phyloP scores from a whole-genome alignment of 2,797 vertebrate genomes.

The Macropus fuliginosus region DNA sequence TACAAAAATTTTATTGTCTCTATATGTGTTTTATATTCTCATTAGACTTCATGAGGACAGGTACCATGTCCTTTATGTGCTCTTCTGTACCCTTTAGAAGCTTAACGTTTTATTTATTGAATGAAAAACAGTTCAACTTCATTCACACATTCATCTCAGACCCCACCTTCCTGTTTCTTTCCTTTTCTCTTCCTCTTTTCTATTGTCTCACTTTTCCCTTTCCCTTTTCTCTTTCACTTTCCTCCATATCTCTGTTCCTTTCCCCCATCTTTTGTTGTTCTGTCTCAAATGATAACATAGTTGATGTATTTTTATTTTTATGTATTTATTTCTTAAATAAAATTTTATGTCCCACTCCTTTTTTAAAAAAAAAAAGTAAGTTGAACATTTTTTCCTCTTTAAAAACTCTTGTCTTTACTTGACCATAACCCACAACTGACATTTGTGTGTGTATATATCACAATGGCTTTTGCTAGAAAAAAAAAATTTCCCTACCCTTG shows the following conservation, averaged over 20 bases:
- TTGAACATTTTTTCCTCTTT: background rate
- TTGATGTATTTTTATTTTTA: background rate
- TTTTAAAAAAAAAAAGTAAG: background rate
- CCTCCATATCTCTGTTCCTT: background rate
- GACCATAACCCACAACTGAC: background rate
- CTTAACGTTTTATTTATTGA: background rate
- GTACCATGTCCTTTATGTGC: background rate
- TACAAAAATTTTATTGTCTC: background rate
- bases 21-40: background rate
- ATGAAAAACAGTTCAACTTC: background rate
- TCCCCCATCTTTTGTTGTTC: background rate
- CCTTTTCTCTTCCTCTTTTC: background rate
- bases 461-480: background rate
- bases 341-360: background rate
- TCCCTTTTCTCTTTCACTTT: too few species aligned
- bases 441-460: background rate
- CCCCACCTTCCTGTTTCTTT: background rate
- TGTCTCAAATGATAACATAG: background rate
- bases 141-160: background rate
- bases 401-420: background rate
- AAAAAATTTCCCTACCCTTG: background rate
- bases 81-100: background rate
- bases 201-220: background rate
- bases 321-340: background rate
- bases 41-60: background rate